These are phyloP conservation scores for Bombyx huttoni DNA, from an alignment of 2,888 invertebrate species.

Conservation along the genomic window DNA sequence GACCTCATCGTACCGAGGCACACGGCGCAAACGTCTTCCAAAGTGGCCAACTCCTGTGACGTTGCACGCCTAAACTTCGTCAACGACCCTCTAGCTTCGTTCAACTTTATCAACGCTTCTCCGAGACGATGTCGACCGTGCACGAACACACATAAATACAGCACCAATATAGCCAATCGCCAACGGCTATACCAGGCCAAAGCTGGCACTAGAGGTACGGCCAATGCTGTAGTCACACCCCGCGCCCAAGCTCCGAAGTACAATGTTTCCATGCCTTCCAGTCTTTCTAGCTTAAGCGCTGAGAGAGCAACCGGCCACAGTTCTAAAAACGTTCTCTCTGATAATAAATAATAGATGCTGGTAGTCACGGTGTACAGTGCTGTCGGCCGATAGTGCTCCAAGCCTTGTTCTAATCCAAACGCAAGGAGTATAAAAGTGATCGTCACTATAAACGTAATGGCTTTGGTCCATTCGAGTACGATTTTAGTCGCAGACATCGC, in stretches of 20 bases:
- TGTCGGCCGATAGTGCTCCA: slow-evolving; percentile 81
- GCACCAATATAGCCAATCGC: slow-evolving; percentile 69
- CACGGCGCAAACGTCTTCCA: slow-evolving; percentile 85
- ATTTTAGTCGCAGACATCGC: slow-evolving; percentile 87
- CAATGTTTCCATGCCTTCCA: slow-evolving; percentile 80
- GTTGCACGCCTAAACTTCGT: slow-evolving; percentile 77
- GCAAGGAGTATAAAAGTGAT: slow-evolving; percentile 82
- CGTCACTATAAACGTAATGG: slow-evolving; percentile 83
- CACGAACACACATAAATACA: slow-evolving; percentile 78
- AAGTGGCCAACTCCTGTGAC: slow-evolving; percentile 74
- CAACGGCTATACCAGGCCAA: slow-evolving; percentile 71
- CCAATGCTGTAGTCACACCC: slow-evolving; percentile 70
- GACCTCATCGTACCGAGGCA: slow-evolving; percentile 79
- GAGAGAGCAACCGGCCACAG: slow-evolving; percentile 73
- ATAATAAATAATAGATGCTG: slow-evolving; percentile 78
- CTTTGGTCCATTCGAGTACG: slow-evolving; percentile 86
- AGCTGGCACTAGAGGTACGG: slow-evolving; percentile 71
- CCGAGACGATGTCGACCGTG: slow-evolving; percentile 74
- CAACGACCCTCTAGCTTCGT: slow-evolving; percentile 74
- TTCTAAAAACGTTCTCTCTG: slow-evolving; percentile 80
- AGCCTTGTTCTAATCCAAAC: slow-evolving; percentile 81
- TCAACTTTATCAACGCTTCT: slow-evolving; percentile 68
- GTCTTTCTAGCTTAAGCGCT: slow-evolving; percentile 71
- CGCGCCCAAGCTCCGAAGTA: slow-evolving; percentile 78
- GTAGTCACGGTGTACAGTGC: slow-evolving; percentile 76